Conservation (phyloP, 2,888 invertebrate genomes). For the Sylvicola cinctus region DNA sequence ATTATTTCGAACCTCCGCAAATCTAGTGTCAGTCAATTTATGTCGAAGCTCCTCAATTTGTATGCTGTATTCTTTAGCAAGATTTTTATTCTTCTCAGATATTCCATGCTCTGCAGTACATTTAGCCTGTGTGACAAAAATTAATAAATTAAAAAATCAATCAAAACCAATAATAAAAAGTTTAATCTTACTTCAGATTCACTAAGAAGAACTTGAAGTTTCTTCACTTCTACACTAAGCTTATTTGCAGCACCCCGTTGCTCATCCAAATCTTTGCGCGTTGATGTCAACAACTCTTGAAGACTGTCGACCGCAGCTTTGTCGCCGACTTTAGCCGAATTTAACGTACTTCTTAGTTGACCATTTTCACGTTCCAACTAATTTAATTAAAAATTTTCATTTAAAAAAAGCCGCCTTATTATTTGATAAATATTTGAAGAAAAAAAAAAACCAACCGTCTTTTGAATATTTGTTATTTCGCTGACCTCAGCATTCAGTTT, state of each 20-base stretch:
- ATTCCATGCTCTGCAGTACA: slow-evolving; percentile 15
- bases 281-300: slow-evolving; percentile 32
- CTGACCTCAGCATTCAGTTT: slow-evolving; percentile 32
- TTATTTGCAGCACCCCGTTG: slow-evolving; percentile 15
- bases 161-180: background rate
- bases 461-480: slow-evolving; percentile 26
- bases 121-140: slow-evolving; percentile 12
- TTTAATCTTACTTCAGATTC: slow-evolving; percentile 14
- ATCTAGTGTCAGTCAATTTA: slow-evolving; percentile 20
- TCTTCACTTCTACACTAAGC: slow-evolving; percentile 17
- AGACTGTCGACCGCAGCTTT: slow-evolving; percentile 30
- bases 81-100: slow-evolving; percentile 14
- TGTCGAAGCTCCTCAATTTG: slow-evolving; percentile 20
- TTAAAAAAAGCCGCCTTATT: slow-evolving; percentile 3
- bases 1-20: slow-evolving; percentile 13
- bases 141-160: background rate
- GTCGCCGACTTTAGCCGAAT: slow-evolving; percentile 24
- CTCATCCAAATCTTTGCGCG: slow-evolving; percentile 33
- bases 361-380: slow-evolving; percentile 31
- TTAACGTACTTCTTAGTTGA: slow-evolving; percentile 25
- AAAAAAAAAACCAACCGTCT: too few relatives aligned
- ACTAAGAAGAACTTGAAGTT: slow-evolving; percentile 15
- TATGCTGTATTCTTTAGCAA: slow-evolving; percentile 17
- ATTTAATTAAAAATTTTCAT: slow-evolving; percentile 1
- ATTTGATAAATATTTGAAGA: too few relatives aligned